Conservation (phyloP, 2,113 vertebrate genomes). For the Notarius quadriscutis region DNA sequence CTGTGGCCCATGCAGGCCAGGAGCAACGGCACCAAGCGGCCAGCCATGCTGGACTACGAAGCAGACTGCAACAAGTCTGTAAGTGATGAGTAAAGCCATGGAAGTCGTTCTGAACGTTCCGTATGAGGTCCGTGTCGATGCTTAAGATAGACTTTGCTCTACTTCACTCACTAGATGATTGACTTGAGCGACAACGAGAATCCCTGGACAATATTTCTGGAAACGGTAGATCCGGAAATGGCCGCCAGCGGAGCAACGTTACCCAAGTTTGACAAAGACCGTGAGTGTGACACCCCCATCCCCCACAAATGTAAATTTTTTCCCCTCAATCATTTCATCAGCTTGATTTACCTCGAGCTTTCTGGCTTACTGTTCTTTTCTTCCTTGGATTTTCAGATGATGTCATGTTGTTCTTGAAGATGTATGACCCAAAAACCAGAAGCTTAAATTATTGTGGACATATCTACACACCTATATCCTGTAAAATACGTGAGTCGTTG, state of each 20-base stretch:
- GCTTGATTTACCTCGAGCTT: not conserved
- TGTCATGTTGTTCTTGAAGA: conserved; percentile 99
- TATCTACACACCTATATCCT: conserved; percentile 99
- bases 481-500: conserved; percentile 92
- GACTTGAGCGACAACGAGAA: conserved; percentile 99
- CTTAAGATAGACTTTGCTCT: not conserved
- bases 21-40: conserved; percentile 96
- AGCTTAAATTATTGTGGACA: conserved; percentile 99
- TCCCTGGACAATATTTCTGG: conserved; percentile 99
- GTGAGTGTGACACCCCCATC: conserved; percentile 71
- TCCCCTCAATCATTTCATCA: not conserved
- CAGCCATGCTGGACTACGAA: conserved; percentile 98
- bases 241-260: conserved; percentile 94
- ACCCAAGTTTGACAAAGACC: conserved; percentile 99
- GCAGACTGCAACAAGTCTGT: conserved; percentile 97
- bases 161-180: conserved; percentile 83
- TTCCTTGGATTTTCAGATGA: conserved; percentile 78
- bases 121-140: not conserved
- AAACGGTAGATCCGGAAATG: conserved; percentile 97
- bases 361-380: not conserved
- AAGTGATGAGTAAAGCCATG: conserved; percentile 53
- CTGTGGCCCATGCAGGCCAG: conserved; percentile 99
- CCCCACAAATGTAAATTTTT: not conserved
- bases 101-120: not conserved
- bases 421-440: conserved; percentile 98